These are phyloP conservation scores for Corapipo altera DNA, from an alignment of 2,113 vertebrate species.

Conservation along the genomic window DNA sequence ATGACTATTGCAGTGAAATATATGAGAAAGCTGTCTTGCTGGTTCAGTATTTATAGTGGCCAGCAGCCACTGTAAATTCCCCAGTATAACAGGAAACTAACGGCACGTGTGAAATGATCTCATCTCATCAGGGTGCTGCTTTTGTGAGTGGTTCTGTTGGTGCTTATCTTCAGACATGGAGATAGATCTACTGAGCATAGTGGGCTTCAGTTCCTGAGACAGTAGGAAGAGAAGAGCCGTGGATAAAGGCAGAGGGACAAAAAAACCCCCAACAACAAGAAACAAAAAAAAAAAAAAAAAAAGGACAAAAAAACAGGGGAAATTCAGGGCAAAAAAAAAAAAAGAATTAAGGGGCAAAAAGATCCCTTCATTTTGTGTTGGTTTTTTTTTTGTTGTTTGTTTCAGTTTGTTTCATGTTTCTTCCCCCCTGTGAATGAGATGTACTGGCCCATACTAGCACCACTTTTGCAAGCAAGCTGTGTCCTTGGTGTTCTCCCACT, in stretches of 20 bases:
- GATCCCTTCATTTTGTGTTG: background rate
- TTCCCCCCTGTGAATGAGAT: background rate
- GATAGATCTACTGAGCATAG: background rate
- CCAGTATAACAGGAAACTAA: conserved; percentile 22
- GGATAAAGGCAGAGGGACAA: background rate
- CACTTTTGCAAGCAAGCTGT: background rate
- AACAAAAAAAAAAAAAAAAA: fast-evolving
- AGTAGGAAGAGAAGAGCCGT: background rate
- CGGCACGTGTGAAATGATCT: conserved; percentile 37
- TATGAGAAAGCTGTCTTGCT: background rate
- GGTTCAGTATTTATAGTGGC: conserved; percentile 41
- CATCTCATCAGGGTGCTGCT: conserved; percentile 8
- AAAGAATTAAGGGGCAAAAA: background rate
- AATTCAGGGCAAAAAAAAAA: background rate
- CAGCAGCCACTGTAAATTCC: conserved; percentile 39
- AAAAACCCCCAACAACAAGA: too few relatives aligned
- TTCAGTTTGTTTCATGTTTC: background rate
- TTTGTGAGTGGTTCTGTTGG: background rate
- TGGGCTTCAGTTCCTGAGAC: background rate
- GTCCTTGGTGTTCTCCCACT: background rate
- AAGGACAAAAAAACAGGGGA: background rate
- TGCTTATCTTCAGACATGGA: conserved; percentile 16
- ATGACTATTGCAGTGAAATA: background rate
- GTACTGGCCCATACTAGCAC: background rate
- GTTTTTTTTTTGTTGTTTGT: background rate